These are phyloP conservation scores for Lithobates pipiens DNA, from an alignment of 2,797 vertebrate species.

Conservation along the genomic window DNA sequence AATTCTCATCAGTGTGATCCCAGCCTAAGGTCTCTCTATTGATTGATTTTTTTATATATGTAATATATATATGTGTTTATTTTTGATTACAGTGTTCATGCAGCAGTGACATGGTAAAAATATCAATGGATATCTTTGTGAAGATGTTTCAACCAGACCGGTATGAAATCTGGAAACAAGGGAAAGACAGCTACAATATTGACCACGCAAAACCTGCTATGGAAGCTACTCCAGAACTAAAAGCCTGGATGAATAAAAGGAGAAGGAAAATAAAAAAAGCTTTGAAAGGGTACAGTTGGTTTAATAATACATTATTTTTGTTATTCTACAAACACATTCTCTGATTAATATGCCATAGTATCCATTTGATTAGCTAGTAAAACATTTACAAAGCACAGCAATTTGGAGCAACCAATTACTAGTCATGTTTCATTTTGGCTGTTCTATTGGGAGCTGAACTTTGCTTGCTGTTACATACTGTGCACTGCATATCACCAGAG, in stretches of 20 bases:
- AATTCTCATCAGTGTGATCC: too few relatives aligned
- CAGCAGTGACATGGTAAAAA: slow-evolving; percentile 96
- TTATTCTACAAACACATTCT: too few relatives aligned
- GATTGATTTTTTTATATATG: not conserved
- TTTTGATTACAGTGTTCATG: slow-evolving; percentile 87
- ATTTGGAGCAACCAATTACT: too few relatives aligned
- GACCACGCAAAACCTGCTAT: slow-evolving; percentile 91
- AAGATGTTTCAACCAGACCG: slow-evolving; percentile 94
- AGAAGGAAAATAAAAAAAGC: slow-evolving; percentile 74
- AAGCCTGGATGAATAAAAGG: slow-evolving; percentile 85
- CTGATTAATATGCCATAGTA: too few relatives aligned
- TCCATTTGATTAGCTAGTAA: too few relatives aligned
- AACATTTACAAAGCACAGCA: too few relatives aligned
- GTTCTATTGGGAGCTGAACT: not conserved
- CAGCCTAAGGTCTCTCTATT: not conserved
- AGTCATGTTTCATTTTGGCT: not conserved
- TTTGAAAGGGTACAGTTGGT: slow-evolving; percentile 17
- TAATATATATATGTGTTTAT: not conserved
- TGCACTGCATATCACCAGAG: not conserved
- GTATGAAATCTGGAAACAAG: slow-evolving; percentile 91
- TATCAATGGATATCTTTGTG: slow-evolving; percentile 97
- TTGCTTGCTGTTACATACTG: not conserved
- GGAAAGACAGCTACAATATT: slow-evolving; percentile 87
- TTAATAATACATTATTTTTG: too few relatives aligned
- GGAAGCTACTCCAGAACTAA: slow-evolving; percentile 88